Percentiles rank a stretch among this genome's conserved stretches.
Conservation (phyloP, 1,140 invertebrate species). For the Littorina saxatilis region DNA sequence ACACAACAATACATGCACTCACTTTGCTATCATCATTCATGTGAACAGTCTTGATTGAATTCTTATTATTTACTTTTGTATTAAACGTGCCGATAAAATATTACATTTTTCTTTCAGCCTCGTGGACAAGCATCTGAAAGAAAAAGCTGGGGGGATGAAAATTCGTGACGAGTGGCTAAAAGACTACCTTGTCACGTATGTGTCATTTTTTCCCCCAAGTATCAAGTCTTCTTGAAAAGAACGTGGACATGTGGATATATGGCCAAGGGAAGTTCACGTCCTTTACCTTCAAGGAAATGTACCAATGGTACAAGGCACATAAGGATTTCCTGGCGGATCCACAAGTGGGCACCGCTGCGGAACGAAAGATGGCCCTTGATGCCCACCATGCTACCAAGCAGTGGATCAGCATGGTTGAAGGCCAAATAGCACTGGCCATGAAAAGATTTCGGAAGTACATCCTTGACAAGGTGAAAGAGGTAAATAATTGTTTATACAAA, state of each 20-base stretch:
- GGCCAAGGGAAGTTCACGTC: not conserved
- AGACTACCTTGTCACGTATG: not conserved
- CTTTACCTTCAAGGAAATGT: not conserved
- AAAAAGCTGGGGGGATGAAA: not conserved
- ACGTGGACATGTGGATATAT: not conserved
- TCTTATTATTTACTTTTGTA: not conserved
- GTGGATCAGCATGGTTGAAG: not conserved
- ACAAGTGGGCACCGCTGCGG: not conserved
- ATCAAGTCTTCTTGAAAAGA: not conserved
- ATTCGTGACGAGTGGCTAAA: not conserved
- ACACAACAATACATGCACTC: too few relatives aligned
- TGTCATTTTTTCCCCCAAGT: not conserved
- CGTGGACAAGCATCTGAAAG: not conserved
- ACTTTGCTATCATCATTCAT: too few relatives aligned
- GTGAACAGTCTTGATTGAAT: too few relatives aligned
- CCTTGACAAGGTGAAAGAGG: not conserved
- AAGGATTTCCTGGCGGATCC: not conserved
- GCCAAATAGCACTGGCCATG: not conserved
- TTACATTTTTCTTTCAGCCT: not conserved
- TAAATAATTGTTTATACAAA: too few relatives aligned
- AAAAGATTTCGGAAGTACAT: not conserved
- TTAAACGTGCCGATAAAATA: not conserved
- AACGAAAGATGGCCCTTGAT: not conserved
- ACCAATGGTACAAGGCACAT: not conserved
- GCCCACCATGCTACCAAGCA: not conserved